Evolutionary conservation across 2,113 vertebrate species (phyloP), one percentile per base, ranked within the genome.

Genomic region (Hipposideros armiger): DNA sequence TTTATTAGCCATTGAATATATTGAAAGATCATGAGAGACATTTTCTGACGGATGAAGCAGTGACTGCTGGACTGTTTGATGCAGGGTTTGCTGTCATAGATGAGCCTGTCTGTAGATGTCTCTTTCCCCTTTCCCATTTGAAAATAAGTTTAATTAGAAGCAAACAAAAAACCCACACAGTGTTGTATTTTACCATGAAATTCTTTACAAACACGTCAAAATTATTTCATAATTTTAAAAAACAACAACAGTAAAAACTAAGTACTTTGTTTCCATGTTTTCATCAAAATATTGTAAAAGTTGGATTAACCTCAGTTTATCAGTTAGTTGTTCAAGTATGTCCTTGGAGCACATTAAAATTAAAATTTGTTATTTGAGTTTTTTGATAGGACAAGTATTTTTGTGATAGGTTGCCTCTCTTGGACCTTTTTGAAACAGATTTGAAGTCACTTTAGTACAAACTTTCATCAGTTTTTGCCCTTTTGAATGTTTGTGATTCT

Each of bases 121-220:
- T 40, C 45, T 42, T 56, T 30, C 4, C 5, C 83, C 30, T 73
- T 30, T 78, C 45, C 42, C 13, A 5, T 56, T 15, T 32, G 58
- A 72, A 90, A 70, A 54, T 11, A 74, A 84, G 9, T 58, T 80
- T 81, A 67, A 76, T 95, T n/a, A 58, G 45, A 87, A 85, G 36
- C 47, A 64, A 36, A 52, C 17, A 11, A 76, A 26, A 72, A 76
- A 40, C 4, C 36, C 77, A 56, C 5, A 47, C 7, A 54, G 36
- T 52, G 56, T 16, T 22, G 3, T 3, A 22, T 54, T 84, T 82
- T 76, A 76, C 28, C 19, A 13, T 64, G 16, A 80, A 91, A 73
- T 54, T 56, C 36, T 40, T 80, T 80, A 36, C 17, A 81, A 58
- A 66, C 16, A 11, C 15, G 88, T 36, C 60, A 17, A 19, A 17